Evolutionary conservation across 2,888 invertebrate genomes (phyloP), one percentile per base, ranked within the genome.

Genomic region (Prosapia bicincta): DNA sequence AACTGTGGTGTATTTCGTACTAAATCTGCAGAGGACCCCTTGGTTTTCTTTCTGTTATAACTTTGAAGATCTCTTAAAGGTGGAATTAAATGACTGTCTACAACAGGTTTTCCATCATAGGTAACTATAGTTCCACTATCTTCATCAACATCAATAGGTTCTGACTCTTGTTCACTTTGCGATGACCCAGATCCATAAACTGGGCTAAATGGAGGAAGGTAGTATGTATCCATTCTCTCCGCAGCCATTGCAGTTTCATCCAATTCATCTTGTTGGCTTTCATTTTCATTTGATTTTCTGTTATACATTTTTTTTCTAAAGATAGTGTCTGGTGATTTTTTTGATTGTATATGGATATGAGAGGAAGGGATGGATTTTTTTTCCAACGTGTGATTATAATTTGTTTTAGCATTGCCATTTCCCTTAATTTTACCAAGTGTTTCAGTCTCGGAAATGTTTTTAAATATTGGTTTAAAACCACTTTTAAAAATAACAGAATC

Each of bases 291-390:
- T 5, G 79, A 78, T 66, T 80, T 80, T 7, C 79, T 43, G n/a
- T n/a, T n/a, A n/a, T n/a, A n/a, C n/a, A n/a, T n/a, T n/a, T n/a
- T n/a, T n/a, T n/a, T n/a, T n/a, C n/a, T n/a, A n/a, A n/a, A n/a
- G n/a, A n/a, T n/a, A n/a, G n/a, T n/a, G n/a, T n/a, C n/a, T 3
- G 78, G 78, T 28, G 79, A 76, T 66, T 79, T 80, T 71, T 80
- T 80, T 7, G 69, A 87, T 79, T 78, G 86, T 76, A 80, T 82
- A 81, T 90, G 90, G 80, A 92, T 92, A 13, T 89, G 88, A 0
- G 93, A 93, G 0, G 94, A 93, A 0, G 94, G 93, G 80, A 94
- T 90, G 80, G 94, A 94, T 87, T 94, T 92, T 0, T 94, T 94
- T 81, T 93, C 93, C 82, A 94, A 93, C 79, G 88, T 85, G 25